These are phyloP conservation scores for Empidonax traillii DNA, from an alignment of 2,113 vertebrate species.

Conservation along the genomic window DNA sequence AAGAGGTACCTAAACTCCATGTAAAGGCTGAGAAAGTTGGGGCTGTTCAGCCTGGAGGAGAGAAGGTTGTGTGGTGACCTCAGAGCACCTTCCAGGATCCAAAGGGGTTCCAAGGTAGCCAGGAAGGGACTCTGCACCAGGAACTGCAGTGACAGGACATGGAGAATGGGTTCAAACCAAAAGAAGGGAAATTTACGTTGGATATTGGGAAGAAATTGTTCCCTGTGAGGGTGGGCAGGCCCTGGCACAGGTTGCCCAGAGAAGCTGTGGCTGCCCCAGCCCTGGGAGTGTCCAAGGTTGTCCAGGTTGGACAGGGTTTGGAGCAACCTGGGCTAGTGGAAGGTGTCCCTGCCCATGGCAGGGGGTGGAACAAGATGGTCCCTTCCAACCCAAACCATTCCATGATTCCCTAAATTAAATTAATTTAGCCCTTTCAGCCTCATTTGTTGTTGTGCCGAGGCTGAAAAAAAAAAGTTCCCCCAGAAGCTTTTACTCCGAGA, in stretches of 20 bases:
- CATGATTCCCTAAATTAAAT: neutral
- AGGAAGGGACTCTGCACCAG: neutral
- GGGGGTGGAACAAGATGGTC: neutral
- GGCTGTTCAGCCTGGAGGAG: neutral
- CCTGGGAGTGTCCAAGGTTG: neutral
- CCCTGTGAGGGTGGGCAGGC: rapidly evolving
- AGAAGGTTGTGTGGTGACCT: neutral
- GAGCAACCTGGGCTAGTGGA: rapidly evolving
- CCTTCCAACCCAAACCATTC: neutral
- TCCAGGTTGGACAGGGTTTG: rapidly evolving
- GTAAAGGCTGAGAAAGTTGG: neutral
- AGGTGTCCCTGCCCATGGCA: neutral
- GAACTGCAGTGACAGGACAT: neutral
- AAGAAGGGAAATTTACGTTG: neutral
- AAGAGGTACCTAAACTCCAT: neutral
- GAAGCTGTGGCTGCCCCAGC: neutral
- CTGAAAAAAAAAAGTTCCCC: neutral
- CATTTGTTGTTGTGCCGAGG: neutral
- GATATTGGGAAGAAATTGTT: neutral
- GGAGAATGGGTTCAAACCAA: neutral
- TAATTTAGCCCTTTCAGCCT: neutral
- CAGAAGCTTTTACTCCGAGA: neutral
- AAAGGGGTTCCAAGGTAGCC: neutral
- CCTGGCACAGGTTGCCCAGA: neutral
- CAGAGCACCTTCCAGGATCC: neutral